Evolutionary conservation across 92 coral and sea anemone species (phyloP), one percentile per base, ranked within the genome.

Genomic region (Porites divaricata): DNA sequence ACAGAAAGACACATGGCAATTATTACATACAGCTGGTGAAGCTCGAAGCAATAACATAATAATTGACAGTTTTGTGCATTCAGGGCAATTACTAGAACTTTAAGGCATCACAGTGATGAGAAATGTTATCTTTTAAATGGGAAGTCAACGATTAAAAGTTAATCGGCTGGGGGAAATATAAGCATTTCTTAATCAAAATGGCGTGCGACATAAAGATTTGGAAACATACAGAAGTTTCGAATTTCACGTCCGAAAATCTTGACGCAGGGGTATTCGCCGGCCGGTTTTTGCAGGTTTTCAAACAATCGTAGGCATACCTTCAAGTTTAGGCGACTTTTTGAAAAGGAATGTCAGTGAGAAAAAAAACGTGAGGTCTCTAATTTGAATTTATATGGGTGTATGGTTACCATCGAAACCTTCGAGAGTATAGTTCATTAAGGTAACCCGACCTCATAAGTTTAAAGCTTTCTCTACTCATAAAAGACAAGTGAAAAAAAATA

Each of bases 381-480:
- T 62, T 73, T 4, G 21, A 51, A 73, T 72, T 72, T 59, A 3
- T 17, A 35, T 4, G 45, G 45, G 5, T 35, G 53, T 10, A n/a
- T 81, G 86, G 78, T 81, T 81, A 81, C 86, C 86, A 81, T 81
- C 86, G 86, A 81, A 72, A 81, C 86, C 71, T 52, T 14, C 68
- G 35, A 49, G 51, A 13, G 56, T 13, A 24, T 45, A 70, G 72
- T 71, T 52, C 86, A 72, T 63, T 71, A 71, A 28, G 75, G 5
- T 21, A 17, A 2, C 25, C 17, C 59, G 66, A 71, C 70, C 61
- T 17, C 77, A 41, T 35, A 54, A 11, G 23, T 19, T 67, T 70
- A 6, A 11, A 21, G 12, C 26, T 22, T 19, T 16, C 22, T 2
- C 15, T 14, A 50, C 12, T 66, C 54, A 11, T n/a, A 19, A 81